Conservation (phyloP, 2,113 vertebrate genomes). For the Cyprinus carpio region DNA sequence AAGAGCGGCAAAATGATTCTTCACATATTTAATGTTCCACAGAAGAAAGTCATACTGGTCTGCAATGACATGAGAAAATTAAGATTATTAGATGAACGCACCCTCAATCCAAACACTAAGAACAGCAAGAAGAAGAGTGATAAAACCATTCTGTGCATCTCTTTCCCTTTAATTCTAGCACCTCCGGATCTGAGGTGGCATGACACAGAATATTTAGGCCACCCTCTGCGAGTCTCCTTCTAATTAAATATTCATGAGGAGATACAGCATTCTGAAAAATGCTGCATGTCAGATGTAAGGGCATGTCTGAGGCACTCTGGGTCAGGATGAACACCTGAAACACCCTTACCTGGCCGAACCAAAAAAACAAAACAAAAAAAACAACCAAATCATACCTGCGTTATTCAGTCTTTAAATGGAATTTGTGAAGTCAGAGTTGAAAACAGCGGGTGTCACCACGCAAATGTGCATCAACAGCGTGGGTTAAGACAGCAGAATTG, state of each 20-base stretch:
- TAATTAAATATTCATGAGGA: background rate
- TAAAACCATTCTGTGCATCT: no score
- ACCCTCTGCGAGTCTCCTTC: background rate
- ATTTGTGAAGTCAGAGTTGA: background rate
- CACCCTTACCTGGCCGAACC: background rate
- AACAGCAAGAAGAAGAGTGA: background rate
- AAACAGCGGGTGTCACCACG: background rate
- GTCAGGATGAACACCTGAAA: background rate
- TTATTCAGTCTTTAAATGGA: background rate
- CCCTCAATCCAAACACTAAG: background rate
- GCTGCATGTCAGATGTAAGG: slow-evolving; percentile 5
- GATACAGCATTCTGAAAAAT: background rate
- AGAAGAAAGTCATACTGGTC: background rate
- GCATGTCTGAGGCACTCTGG: background rate
- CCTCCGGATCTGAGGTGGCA: background rate
- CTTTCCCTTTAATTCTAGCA: background rate
- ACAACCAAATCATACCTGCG: background rate
- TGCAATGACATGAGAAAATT: background rate
- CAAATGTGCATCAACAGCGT: background rate
- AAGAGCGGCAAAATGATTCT: no score
- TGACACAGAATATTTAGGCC: slow-evolving; percentile 23
- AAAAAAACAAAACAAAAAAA: background rate
- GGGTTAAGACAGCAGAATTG: background rate
- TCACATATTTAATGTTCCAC: background rate
- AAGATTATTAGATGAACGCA: background rate